Percentiles rank a stretch among this genome's conserved stretches.
Conservation (phyloP, 2,797 vertebrate species). For the Crocodylus rhombifer region DNA sequence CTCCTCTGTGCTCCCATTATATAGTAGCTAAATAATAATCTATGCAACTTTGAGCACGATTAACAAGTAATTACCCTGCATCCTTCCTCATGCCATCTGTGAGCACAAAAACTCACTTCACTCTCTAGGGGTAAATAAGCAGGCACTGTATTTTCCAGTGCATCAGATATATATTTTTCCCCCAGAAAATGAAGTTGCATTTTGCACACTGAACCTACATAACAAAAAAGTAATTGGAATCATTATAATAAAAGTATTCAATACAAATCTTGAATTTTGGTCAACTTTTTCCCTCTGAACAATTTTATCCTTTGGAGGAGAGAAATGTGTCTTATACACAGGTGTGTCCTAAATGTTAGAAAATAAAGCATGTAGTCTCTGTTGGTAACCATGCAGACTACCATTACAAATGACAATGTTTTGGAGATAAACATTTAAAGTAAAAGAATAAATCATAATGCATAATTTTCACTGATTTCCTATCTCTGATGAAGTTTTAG, state of each 20-base stretch:
- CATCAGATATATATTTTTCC: not conserved
- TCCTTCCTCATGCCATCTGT: not conserved
- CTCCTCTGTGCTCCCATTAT: not conserved
- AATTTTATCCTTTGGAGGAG: no score
- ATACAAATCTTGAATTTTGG: no score
- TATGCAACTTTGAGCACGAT: not conserved
- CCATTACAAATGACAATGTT: not conserved
- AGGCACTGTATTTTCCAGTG: not conserved
- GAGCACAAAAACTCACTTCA: not conserved
- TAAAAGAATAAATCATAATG: not conserved
- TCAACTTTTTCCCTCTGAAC: no score
- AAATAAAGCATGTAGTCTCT: no score
- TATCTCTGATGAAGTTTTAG: not conserved
- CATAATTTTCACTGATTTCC: not conserved
- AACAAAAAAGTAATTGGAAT: no score
- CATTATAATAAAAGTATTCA: no score
- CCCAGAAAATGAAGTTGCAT: no score
- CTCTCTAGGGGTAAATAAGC: not conserved
- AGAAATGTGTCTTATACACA: no score
- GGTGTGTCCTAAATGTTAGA: no score
- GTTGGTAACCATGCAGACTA: no score
- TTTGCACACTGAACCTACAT: no score
- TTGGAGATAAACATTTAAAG: not conserved
- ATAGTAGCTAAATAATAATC: constrained; percentile 38
- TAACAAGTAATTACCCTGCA: not conserved